phyloP scores from a whole-genome alignment of 2,113 vertebrate species.

The Poicephalus gulielmi region DNA sequence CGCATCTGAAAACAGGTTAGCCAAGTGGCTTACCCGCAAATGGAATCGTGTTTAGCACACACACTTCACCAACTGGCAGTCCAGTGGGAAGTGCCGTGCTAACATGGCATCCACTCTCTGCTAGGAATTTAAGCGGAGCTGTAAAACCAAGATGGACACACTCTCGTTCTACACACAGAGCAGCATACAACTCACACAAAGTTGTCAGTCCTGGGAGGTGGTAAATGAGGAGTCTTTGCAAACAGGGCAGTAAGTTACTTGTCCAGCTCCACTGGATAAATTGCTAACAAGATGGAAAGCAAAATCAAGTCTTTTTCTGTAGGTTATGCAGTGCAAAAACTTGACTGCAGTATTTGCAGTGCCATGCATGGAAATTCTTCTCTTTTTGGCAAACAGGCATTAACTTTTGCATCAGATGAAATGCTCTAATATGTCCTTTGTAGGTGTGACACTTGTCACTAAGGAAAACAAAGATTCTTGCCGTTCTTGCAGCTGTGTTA shows the following conservation, averaged over 20 bases:
- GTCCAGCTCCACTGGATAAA: not conserved
- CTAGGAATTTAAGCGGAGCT: not conserved
- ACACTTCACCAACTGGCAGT: not conserved
- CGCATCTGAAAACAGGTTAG: not conserved
- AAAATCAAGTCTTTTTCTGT: not conserved
- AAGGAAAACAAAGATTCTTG: not conserved
- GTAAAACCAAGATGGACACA: not conserved
- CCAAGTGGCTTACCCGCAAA: not conserved
- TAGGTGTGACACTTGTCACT: not conserved
- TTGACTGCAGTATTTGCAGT: not conserved
- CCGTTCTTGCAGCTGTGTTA: not conserved
- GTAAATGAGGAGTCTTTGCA: not conserved
- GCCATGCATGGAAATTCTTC: not conserved
- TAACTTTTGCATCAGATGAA: not conserved
- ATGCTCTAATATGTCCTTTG: not conserved
- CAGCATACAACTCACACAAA: not conserved
- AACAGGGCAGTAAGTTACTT: not conserved
- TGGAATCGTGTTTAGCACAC: not conserved
- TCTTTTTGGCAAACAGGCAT: not conserved
- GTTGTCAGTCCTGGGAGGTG: fast-evolving
- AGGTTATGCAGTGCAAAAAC: not conserved
- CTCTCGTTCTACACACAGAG: not conserved
- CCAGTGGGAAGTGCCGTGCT: not conserved
- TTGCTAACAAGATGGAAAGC: not conserved
- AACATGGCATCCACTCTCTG: not conserved